Conservation (phyloP, 2,797 vertebrate genomes). For the Schizopygopsis pylzovi region DNA sequence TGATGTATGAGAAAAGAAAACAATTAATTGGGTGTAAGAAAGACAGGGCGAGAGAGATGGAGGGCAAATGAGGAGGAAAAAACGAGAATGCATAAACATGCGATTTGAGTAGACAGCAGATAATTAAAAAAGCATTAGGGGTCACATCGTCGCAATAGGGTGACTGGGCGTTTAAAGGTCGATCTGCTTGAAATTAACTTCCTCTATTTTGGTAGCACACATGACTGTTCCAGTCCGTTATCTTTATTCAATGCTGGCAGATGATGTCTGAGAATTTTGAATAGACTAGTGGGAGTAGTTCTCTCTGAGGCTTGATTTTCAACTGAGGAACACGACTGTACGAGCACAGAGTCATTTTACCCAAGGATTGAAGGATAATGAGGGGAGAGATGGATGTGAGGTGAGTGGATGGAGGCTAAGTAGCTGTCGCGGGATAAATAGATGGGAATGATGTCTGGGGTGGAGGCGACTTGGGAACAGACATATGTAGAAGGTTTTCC, state of each 20-base stretch:
- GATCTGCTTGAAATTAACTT: slow-evolving; percentile 56
- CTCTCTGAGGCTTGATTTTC: slow-evolving; percentile 34
- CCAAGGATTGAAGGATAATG: slow-evolving; percentile 35
- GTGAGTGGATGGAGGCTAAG: slow-evolving; percentile 44
- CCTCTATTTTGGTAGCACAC: slow-evolving; percentile 46
- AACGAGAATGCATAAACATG: slow-evolving; percentile 62
- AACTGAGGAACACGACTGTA: slow-evolving; percentile 22
- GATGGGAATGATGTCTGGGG: slow-evolving; percentile 29
- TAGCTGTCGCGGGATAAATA: slow-evolving; percentile 50
- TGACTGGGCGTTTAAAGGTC: slow-evolving; percentile 60
- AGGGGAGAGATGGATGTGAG: slow-evolving; percentile 48
- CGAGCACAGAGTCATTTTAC: slow-evolving; percentile 24
- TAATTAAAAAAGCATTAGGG: slow-evolving; percentile 67
- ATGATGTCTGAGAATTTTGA: slow-evolving; percentile 30
- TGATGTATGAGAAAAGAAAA: neutral
- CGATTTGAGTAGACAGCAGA: slow-evolving; percentile 60
- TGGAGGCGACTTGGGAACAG: slow-evolving; percentile 30
- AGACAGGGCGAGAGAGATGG: slow-evolving; percentile 16
- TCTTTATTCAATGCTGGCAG: slow-evolving; percentile 52
- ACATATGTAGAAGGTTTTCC: slow-evolving; percentile 34
- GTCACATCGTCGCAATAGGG: slow-evolving; percentile 54
- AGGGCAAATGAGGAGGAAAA: slow-evolving; percentile 36
- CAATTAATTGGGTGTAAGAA: neutral
- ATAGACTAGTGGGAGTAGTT: slow-evolving; percentile 9
- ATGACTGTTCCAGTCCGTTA: slow-evolving; percentile 49